Evolutionary conservation across 1,140 invertebrate species (phyloP).

Genomic region (Zophobas morio): DNA sequence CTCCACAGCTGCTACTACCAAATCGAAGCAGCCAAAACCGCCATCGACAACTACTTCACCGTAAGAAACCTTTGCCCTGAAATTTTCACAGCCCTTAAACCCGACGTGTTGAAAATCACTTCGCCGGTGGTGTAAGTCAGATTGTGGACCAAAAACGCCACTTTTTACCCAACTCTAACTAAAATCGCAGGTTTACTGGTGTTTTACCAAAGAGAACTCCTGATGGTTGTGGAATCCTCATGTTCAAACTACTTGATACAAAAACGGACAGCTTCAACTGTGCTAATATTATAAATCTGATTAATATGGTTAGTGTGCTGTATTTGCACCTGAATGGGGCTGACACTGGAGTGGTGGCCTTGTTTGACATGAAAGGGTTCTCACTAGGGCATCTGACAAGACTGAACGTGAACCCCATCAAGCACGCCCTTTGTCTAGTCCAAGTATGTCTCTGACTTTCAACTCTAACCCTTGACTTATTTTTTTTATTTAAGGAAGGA

Average conservation of each 20-base stretch:
- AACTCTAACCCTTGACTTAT: neutral
- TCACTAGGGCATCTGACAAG: constrained; percentile 73
- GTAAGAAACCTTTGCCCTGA: constrained; percentile 73
- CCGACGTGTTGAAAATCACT: constrained; percentile 60
- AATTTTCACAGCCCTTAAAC: constrained; percentile 67
- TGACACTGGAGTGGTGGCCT: constrained; percentile 71
- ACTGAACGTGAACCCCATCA: constrained; percentile 72
- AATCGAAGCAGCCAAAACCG: constrained; percentile 73
- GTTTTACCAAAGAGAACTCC: constrained; percentile 68
- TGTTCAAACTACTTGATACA: constrained; percentile 69
- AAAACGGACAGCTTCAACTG: constrained; percentile 75
- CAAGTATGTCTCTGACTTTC: constrained; percentile 67
- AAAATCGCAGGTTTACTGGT: constrained; percentile 51
- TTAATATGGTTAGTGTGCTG: constrained; percentile 74
- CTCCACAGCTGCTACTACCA: constrained; percentile 75
- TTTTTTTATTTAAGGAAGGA: neutral
- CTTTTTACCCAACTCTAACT: constrained; percentile 70
- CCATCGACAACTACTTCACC: constrained; percentile 76
- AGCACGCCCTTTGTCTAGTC: constrained; percentile 77
- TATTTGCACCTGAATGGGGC: constrained; percentile 70
- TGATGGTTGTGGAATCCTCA: constrained; percentile 72
- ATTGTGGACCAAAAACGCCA: constrained; percentile 17
- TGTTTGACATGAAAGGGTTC: constrained; percentile 75
- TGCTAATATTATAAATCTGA: constrained; percentile 67
- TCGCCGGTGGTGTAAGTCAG: neutral